Evolutionary conservation across 2,797 vertebrate genomes (phyloP), one percentile per base, ranked within the genome.

Genomic region (Rousettus madagascariensis): DNA sequence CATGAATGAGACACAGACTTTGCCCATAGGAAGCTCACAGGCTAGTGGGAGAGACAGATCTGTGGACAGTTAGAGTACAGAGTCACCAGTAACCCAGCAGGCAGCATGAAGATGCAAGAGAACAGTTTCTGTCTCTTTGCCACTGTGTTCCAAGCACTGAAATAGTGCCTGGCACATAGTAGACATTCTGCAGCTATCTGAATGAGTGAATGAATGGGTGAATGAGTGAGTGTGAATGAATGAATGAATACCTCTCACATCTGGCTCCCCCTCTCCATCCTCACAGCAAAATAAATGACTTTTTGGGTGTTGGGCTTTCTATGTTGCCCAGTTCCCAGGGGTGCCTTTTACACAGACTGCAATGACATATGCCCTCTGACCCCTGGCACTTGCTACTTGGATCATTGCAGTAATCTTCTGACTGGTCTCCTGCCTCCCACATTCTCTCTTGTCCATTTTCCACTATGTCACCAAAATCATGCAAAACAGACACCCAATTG

Each of bases 181-280:
- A 33, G 82, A 36, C 41, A 0, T n/a, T 30, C 83, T 61, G 75
- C 10, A 24, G 68, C 86, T 59, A 6, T 43, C 3, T 63, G 49
- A 38, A n/a, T 16, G 53, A 68, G 13, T 12, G 46, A 55, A n/a
- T 33, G 51, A 41, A 7, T 46, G 74, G 43, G 11, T 20, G 19
- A 16, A 6, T 59, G 55, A 2, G 24, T 10, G 11, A 0, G 2
- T n/a, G n/a, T 2, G 6, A 22, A 33, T 33, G 38, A 36, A 19
- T 63, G 33, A 46, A 2, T 16, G 38, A 19, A 8, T 7, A 4
- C 8, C 68, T 71, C 55, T 82, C 28, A 41, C 6, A 22, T 53
- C 41, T 6, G 3, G 51, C 28, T 36, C 33, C 22, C 36, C 36
- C 8, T 66, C 28, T 72, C 55, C n/a, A 38, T 43, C 68, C 38